Base-by-base conservation (phyloP, 2,888 invertebrate species). In the Bibio marci region DNA sequence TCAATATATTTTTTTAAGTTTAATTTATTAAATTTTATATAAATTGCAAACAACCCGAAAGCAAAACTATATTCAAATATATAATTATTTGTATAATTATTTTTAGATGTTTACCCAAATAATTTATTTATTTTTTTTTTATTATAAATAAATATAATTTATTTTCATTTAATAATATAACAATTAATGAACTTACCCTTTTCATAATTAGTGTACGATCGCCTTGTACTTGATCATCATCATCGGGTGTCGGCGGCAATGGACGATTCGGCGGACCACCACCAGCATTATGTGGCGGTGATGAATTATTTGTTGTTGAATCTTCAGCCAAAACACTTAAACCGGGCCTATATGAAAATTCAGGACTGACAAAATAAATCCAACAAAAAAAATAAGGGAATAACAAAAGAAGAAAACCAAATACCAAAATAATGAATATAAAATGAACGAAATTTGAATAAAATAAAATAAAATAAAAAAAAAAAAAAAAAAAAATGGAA, bases 201-300 rank as follows among this genome's bases (percentile, higher is more conserved):
- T 88, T 79, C 72, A 88, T 80, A 56, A 91, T 88, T 62, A 92
- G 74, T 42, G 91, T 92, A 54, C 86, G 75, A 62, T 90, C 90
- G 41, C 81, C 79, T 51, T 63, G 64, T 45, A 68, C 66, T 52
- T 70, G 71, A 63, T 81, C 81, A 59, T 87, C 86, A 56, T 92
- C 91, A 59, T 90, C 91, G 30, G 92, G 92, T 38, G 92, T 92
- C 37, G 92, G 92, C 41, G 92, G 92, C 53, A 92, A 69, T 38
- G 92, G 92, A 49, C 91, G 73, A 58, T 90, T 91, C 44, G 91
- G 91, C 49, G 88, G 82, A 40, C 80, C 78, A 42, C 79, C 77
- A 19, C 31, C 37, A 15, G 32, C 36, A 22, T 12, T 52, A 17
- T 32, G 33, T 49, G 42, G 54, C 48, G 40, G 53, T 52, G 4